A percentile compares a stretch with the other conserved stretches of the same genome.
Conservation (phyloP, 2,888 invertebrate species). For the Imbricaverruca yamaguchii region DNA sequence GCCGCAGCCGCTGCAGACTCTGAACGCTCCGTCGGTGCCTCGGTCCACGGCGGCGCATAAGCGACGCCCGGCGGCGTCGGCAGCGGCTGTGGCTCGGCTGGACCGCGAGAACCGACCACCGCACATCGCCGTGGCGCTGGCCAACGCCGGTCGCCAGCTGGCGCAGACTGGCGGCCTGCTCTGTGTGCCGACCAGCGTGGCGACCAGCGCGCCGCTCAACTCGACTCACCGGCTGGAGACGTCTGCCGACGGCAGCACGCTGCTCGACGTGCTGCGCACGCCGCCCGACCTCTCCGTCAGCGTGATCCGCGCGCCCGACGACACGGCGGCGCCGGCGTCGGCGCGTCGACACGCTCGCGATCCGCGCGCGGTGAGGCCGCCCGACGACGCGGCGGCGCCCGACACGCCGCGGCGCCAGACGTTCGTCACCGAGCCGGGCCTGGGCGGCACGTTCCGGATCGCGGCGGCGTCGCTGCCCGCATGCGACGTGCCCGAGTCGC, state of each 20-base stretch:
- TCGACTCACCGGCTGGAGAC: slow-evolving; percentile 19
- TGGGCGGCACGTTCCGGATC: neutral
- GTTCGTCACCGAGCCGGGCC: neutral
- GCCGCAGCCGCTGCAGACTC: too few species aligned
- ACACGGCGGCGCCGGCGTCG: neutral
- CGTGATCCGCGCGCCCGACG: slow-evolving; percentile 14
- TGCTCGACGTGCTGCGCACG: slow-evolving; percentile 14
- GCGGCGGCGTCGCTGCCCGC: slow-evolving; percentile 24
- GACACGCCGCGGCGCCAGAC: slow-evolving; percentile 9
- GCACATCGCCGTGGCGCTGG: neutral
- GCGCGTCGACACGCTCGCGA: neutral
- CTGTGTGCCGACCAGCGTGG: neutral
- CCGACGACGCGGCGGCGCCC: neutral
- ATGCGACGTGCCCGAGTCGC: slow-evolving; percentile 27
- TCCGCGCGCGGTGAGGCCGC: neutral
- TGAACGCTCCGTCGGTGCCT: too few species aligned
- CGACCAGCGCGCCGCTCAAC: slow-evolving; percentile 7
- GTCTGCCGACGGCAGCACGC: neutral
- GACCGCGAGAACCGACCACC: neutral
- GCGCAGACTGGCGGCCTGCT: neutral
- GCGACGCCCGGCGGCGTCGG: too few species aligned
- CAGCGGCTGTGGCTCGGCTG: too few species aligned
- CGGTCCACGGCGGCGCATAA: too few species aligned
- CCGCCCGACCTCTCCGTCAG: slow-evolving; percentile 19
- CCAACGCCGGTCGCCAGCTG: neutral